These are phyloP conservation scores for Tautogolabrus adspersus DNA, from an alignment of 2,113 vertebrate genomes.

Conservation along the genomic window DNA sequence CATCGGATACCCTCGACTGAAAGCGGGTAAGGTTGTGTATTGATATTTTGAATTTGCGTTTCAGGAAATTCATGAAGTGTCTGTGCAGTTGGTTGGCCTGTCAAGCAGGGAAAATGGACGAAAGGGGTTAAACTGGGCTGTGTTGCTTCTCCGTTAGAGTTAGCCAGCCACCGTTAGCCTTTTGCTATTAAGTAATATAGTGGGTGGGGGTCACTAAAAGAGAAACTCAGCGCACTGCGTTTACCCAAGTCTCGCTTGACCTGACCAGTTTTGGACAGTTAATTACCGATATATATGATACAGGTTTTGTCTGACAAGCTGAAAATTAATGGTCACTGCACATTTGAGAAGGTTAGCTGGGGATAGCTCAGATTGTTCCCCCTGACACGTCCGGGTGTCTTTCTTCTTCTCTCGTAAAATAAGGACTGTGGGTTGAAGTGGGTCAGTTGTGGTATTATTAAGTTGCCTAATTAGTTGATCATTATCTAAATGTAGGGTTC, in stretches of 20 bases:
- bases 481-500: fast-evolving
- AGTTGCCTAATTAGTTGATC: fast-evolving
- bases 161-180: slow-evolving; percentile 63
- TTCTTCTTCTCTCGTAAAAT: slow-evolving; percentile 16
- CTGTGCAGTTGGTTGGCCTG: slow-evolving; percentile 41
- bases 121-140: slow-evolving; percentile 64
- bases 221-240: slow-evolving; percentile 13
- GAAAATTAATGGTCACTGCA: not conserved
- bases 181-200: slow-evolving; percentile 50
- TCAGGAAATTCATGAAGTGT: slow-evolving; percentile 51
- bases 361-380: slow-evolving; percentile 55
- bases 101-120: slow-evolving; percentile 35
- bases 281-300: not conserved
- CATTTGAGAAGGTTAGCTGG: slow-evolving; percentile 39
- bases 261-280: too few relatives aligned
- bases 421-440: not conserved
- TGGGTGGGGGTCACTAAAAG: slow-evolving; percentile 55
- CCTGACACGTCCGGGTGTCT: slow-evolving; percentile 62
- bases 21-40: slow-evolving; percentile 77
- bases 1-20: slow-evolving; percentile 81
- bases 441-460: not conserved
- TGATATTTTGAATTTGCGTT: slow-evolving; percentile 30
- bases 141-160: slow-evolving; percentile 57
- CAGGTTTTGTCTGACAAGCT: not conserved
- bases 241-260: slow-evolving; percentile 1